phyloP scores from a whole-genome alignment of 2,797 vertebrate species.

The Pipistrellus pipistrellus region DNA sequence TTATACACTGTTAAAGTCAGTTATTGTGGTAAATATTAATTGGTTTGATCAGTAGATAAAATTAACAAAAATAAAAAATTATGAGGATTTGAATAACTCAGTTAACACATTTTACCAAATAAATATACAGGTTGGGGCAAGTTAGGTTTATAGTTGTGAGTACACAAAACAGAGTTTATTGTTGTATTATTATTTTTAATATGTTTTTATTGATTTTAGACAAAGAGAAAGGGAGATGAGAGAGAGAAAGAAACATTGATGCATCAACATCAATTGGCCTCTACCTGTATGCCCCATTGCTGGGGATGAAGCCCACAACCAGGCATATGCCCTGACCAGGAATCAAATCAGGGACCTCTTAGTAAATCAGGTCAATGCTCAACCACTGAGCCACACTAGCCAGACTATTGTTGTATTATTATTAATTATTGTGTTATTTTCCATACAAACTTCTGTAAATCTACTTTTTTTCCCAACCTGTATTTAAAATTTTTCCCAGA shows the following conservation, averaged over 20 bases:
- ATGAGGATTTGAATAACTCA: constrained; percentile 22
- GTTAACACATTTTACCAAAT: constrained; percentile 14
- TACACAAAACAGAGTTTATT: neutral
- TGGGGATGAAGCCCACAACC: too few species aligned
- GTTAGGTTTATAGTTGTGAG: neutral
- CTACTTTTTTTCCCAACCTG: neutral
- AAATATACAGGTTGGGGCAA: neutral
- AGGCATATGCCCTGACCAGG: too few species aligned
- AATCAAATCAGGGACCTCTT: too few species aligned
- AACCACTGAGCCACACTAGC: too few species aligned
- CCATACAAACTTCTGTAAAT: neutral
- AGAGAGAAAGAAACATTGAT: too few species aligned
- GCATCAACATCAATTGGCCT: too few species aligned
- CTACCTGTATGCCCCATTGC: too few species aligned
- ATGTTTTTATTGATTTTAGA: too few species aligned
- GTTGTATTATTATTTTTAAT: neutral
- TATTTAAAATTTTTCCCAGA: constrained; percentile 26
- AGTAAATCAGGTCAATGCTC: too few species aligned
- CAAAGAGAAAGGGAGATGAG: too few species aligned
- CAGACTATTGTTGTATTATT: too few species aligned
- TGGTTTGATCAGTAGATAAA: constrained; percentile 1
- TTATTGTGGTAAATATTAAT: constrained; percentile 40
- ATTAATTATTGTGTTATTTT: neutral
- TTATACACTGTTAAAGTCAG: neutral
- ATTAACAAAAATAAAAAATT: constrained; percentile 38